A percentile compares a stretch with the other conserved stretches of the same genome.
Evolutionary conservation across 2,888 invertebrate species (phyloP).

Genomic region (Synergus umbraculus): DNA sequence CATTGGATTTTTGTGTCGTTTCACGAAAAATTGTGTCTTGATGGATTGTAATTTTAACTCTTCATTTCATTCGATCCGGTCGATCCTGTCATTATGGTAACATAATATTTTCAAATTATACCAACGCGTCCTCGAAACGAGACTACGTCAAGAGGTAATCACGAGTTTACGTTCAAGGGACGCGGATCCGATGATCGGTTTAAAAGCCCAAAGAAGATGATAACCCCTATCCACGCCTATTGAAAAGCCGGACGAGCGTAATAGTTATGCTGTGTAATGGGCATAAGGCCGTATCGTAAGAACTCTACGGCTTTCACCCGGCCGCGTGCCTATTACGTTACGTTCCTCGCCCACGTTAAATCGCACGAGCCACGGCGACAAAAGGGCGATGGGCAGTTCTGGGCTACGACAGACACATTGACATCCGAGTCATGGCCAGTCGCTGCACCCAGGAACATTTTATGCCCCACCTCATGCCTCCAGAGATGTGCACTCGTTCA

Average conservation of each 20-base stretch:
- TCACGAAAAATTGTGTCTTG: not conserved
- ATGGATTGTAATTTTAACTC: conserved; percentile 31
- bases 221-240: conserved; percentile 14
- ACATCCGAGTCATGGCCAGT: conserved; percentile 75
- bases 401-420: conserved; percentile 59
- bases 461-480: conserved; percentile 39
- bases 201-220: conserved; percentile 11
- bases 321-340: conserved; percentile 65
- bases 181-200: conserved; percentile 20
- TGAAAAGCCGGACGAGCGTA: conserved; percentile 56
- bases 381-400: conserved; percentile 53
- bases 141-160: conserved; percentile 25
- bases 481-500: not conserved
- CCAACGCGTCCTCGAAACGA: conserved; percentile 16
- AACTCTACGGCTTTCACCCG: conserved; percentile 63
- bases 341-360: conserved; percentile 65
- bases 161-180: conserved; percentile 25
- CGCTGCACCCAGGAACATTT: conserved; percentile 66
- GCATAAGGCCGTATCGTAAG: conserved; percentile 64
- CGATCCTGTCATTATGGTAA: conserved; percentile 31
- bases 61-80: conserved; percentile 17
- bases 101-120: conserved; percentile 40
- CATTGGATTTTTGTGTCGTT: not conserved
- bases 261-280: conserved; percentile 59
- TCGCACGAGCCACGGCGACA: conserved; percentile 58